Conservation (phyloP, 1,140 invertebrate species). For the Catajapyx aquilonaris region DNA sequence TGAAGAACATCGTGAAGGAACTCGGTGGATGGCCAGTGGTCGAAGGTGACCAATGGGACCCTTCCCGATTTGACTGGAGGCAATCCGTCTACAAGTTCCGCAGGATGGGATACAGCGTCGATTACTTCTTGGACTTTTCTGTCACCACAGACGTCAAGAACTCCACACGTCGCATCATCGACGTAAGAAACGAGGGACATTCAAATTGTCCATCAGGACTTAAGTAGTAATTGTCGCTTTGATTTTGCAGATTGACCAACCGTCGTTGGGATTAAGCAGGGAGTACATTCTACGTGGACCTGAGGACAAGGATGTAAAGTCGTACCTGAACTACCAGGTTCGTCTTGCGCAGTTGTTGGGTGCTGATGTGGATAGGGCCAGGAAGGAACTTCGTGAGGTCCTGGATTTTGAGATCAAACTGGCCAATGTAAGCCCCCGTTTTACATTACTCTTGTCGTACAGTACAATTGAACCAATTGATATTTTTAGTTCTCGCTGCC, state of each 20-base stretch:
- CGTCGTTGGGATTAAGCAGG: constrained; percentile 61
- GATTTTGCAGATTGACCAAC: constrained; percentile 63
- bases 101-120: constrained; percentile 56
- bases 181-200: constrained; percentile 40
- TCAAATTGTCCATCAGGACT: not conserved
- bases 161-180: constrained; percentile 59
- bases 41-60: constrained; percentile 50
- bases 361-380: constrained; percentile 43
- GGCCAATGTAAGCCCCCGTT: constrained; percentile 55
- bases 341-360: constrained; percentile 74
- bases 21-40: constrained; percentile 82
- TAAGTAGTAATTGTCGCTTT: too few relatives aligned
- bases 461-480: not conserved
- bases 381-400: constrained; percentile 53
- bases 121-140: constrained; percentile 83
- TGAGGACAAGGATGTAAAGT: constrained; percentile 49
- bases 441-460: constrained; percentile 6
- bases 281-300: constrained; percentile 75
- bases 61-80: constrained; percentile 52
- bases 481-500: constrained; percentile 58
- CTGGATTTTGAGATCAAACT: constrained; percentile 79
- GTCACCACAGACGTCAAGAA: constrained; percentile 81
- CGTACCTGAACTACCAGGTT: constrained; percentile 65
- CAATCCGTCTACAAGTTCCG: constrained; percentile 61
- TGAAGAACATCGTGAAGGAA: constrained; percentile 42